Conservation (phyloP, 2,797 vertebrate species). For the Pygocentrus nattereri region DNA sequence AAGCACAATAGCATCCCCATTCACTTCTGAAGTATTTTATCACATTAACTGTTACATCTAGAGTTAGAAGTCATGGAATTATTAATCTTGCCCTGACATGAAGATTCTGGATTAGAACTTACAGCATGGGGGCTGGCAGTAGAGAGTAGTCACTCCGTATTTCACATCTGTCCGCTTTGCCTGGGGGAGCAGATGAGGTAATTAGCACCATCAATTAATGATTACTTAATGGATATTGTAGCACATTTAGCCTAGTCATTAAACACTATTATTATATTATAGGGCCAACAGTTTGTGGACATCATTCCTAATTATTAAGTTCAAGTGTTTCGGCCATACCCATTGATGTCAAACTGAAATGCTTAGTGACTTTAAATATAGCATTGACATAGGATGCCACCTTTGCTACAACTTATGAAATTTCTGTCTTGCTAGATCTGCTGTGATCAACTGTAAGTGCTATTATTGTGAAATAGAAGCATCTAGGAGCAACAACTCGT, state of each 20-base stretch:
- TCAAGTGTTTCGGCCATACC: too few relatives aligned
- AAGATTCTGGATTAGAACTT: slow-evolving; percentile 58
- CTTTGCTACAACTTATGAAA: too few relatives aligned
- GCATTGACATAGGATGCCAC: too few relatives aligned
- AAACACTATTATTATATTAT: background rate
- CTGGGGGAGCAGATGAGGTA: slow-evolving; percentile 58
- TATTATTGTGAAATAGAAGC: too few relatives aligned
- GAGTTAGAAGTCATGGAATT: background rate
- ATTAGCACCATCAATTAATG: background rate
- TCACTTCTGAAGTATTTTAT: background rate
- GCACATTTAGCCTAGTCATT: background rate
- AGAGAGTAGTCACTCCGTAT: slow-evolving; percentile 63
- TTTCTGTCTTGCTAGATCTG: too few relatives aligned
- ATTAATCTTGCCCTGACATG: background rate
- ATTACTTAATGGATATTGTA: background rate
- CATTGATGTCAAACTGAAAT: too few relatives aligned
- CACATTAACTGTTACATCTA: background rate
- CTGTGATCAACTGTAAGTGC: too few relatives aligned
- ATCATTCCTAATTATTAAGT: too few relatives aligned
- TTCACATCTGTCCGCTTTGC: slow-evolving; percentile 71
- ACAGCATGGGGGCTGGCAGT: slow-evolving; percentile 70
- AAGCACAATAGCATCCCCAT: background rate
- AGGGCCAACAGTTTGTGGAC: too few relatives aligned
- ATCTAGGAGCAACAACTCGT: too few relatives aligned
- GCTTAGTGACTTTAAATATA: too few relatives aligned